Conservation (phyloP, 2,888 invertebrate species). For the Phorcus lineatus region DNA sequence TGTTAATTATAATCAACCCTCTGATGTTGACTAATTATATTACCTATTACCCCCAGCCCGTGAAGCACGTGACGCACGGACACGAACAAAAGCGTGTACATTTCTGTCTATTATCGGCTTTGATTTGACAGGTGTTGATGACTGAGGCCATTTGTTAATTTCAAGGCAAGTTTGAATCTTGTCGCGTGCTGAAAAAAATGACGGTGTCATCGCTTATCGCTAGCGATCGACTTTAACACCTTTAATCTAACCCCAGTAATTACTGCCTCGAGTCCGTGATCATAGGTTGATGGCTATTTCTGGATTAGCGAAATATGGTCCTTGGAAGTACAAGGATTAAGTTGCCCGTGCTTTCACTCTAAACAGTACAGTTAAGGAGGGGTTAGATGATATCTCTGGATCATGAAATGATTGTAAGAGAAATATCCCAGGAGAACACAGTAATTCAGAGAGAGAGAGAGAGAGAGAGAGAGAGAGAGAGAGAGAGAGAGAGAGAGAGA, state of each 20-base stretch:
- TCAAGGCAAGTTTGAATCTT: background rate
- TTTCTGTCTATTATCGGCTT: background rate
- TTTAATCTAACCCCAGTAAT: too few relatives aligned
- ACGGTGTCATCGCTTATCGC: too few relatives aligned
- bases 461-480: constrained; percentile 20
- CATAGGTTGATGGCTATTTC: too few relatives aligned
- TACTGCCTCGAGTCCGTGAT: too few relatives aligned
- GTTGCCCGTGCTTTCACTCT: too few relatives aligned
- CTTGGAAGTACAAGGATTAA: background rate
- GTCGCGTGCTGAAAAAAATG: too few relatives aligned
- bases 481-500: constrained; percentile 14
- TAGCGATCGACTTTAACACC: too few relatives aligned
- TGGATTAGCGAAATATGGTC: too few relatives aligned
- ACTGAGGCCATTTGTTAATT: background rate
- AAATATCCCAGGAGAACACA: background rate
- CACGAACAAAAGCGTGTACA: background rate
- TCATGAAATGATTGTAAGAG: background rate
- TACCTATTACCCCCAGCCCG: too few relatives aligned
- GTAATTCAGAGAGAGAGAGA: constrained; percentile 11
- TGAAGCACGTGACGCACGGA: background rate
- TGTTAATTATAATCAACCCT: too few relatives aligned
- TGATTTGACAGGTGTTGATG: background rate
- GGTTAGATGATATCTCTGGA: background rate
- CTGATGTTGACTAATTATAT: too few relatives aligned
- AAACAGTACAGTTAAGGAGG: background rate